Base-by-base conservation (phyloP, 1,140 invertebrate genomes). In the Stegodyphus mimosarum region DNA sequence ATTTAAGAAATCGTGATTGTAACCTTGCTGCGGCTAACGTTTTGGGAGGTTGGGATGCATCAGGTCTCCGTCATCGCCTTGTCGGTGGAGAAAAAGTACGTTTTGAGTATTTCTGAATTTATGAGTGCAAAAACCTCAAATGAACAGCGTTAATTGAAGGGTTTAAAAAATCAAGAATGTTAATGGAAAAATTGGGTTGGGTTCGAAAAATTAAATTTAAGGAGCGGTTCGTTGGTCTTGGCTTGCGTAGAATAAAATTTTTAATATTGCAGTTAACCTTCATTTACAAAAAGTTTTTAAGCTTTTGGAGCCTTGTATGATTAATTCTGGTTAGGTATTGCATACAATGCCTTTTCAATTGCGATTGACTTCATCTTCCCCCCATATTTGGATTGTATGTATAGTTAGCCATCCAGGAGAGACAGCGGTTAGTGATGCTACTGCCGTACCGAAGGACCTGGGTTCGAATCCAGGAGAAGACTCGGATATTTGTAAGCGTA, bases 1-100 rank as follows among this genome's bases (percentile, higher is more conserved):
- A 77, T 77, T 77, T 67, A 77, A 77, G 74, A 77, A 66, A 33
- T 33, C 74, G 55, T 64, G 63, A 77, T 77, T 77, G 60, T 60
- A 50, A 13, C 60, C 48, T 66, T 7, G 60, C 13, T 48, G 48
- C 74, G 15, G 64, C n/a, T 77, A 77, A 77, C 74, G n/a, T 77
- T 77, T 48, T 77, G 74, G 74, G 74, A 66, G 74, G 74, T 64
- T 33, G 48, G 11, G 7, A 15, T 1, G 33, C 74, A 66, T 77
- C 74, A 51, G 7, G 50, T 17, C 5, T 6, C 49, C 64, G 60
- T 77, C 74, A 77, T 50, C 74, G 17, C 60, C 74, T 50, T 77
- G 74, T 77, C 74, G 55, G 33, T 33, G 3, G 33, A 33, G 33
- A 33, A 33, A 33, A 33, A 33, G 3, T 9, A 77, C 50, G 5